A percentile compares a stretch with the other conserved stretches of the same genome.
Evolutionary conservation across 2,113 vertebrate species (phyloP).

Genomic region (Aramus guarauna): DNA sequence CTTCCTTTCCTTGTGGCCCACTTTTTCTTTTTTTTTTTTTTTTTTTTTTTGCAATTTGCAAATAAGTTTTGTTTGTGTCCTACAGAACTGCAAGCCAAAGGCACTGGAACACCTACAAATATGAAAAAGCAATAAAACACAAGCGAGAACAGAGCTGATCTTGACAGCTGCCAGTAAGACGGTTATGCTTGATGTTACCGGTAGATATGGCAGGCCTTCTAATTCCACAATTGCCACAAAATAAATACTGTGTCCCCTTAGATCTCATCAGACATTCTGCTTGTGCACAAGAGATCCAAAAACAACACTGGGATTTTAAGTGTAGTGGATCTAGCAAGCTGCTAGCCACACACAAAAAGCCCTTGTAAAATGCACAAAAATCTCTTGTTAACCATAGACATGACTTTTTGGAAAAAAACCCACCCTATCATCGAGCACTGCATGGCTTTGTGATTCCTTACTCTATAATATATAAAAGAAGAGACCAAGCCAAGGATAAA

Average conservation of each 20-base stretch:
- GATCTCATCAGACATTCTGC: not conserved
- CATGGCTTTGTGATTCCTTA: not conserved
- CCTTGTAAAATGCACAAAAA: slow-evolving; percentile 7
- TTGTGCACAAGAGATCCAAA: not conserved
- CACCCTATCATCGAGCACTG: not conserved
- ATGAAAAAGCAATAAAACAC: not conserved
- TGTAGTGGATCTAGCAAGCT: not conserved
- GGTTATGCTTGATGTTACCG: not conserved
- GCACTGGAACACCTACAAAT: slow-evolving; percentile 17
- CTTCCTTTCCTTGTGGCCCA: slow-evolving; percentile 42
- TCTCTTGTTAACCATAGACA: not conserved
- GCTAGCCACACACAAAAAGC: not conserved
- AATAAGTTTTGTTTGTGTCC: slow-evolving; percentile 71
- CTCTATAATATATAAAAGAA: not conserved
- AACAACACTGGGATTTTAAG: not conserved
- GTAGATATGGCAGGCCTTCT: not conserved
- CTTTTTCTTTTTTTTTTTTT: not conserved
- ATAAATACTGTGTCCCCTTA: not conserved
- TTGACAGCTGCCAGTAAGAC: slow-evolving; percentile 14
- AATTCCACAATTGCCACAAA: not conserved
- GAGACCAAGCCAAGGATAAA: not conserved
- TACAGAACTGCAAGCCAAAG: slow-evolving; percentile 50
- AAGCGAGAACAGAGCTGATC: not conserved
- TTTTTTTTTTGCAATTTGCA: slow-evolving; percentile 24
- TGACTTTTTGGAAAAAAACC: not conserved